A percentile compares a stretch with the other conserved stretches of the same genome.
phyloP scores from a whole-genome alignment of 2,113 vertebrate genomes.

The Ctenodactylus gundi region DNA sequence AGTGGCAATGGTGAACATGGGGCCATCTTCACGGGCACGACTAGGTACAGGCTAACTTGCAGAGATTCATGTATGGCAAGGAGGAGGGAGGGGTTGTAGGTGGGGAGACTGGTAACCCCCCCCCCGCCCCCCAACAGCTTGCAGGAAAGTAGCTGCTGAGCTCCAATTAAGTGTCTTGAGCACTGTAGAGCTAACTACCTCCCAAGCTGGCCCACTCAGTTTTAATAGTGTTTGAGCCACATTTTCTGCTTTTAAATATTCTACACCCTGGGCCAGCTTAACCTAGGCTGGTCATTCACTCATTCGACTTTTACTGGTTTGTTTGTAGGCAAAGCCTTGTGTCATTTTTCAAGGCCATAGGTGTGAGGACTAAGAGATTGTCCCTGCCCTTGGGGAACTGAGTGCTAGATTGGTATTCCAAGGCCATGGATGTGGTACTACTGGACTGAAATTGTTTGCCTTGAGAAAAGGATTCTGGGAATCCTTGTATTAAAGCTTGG shows the following conservation, averaged over 20 bases:
- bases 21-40: neutral
- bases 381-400: neutral
- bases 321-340: neutral
- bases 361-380: neutral
- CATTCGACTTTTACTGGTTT: neutral
- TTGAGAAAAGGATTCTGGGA: conserved; percentile 32
- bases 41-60: neutral
- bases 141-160: neutral
- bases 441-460: neutral
- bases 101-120: accelerated
- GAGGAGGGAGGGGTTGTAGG: accelerated
- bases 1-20: neutral
- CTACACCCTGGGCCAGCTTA: neutral
- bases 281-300: neutral
- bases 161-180: neutral
- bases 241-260: neutral
- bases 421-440: neutral
- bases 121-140: too few relatives aligned
- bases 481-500: too few relatives aligned
- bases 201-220: neutral
- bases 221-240: neutral
- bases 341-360: neutral
- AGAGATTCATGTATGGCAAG: neutral
- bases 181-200: neutral
- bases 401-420: neutral